Percentiles rank a stretch among this genome's conserved stretches.
These are phyloP conservation scores for Hyperoplus lanceolatus DNA, from an alignment of 2,797 vertebrate genomes.

Conservation along the genomic window DNA sequence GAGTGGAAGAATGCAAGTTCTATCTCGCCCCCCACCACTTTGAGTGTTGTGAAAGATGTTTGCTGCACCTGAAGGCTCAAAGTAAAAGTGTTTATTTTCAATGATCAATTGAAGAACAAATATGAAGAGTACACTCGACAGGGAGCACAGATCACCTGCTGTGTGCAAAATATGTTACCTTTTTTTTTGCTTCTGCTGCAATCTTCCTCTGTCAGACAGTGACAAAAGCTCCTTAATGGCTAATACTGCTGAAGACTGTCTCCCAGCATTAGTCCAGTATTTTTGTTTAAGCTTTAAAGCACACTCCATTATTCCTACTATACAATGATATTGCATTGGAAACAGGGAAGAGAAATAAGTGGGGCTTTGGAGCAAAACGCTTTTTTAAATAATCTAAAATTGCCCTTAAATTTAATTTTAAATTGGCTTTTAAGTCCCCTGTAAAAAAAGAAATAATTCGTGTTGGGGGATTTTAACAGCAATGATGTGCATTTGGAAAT, in stretches of 20 bases:
- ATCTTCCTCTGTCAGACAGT: constrained; percentile 65
- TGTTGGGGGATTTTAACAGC: too few relatives aligned
- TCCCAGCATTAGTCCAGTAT: constrained; percentile 35
- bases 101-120: constrained; percentile 29
- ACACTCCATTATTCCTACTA: background rate
- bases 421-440: too few relatives aligned
- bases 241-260: constrained; percentile 63
- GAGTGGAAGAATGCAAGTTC: constrained; percentile 81
- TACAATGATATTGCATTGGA: constrained; percentile 8
- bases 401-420: too few relatives aligned
- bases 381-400: too few relatives aligned
- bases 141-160: constrained; percentile 49
- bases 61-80: constrained; percentile 67
- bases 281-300: constrained; percentile 18
- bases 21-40: constrained; percentile 37
- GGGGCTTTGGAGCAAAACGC: too few relatives aligned
- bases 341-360: too few relatives aligned
- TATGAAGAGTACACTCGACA: constrained; percentile 1
- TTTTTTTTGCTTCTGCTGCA: constrained; percentile 57
- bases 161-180: constrained; percentile 66
- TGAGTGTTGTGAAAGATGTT: constrained; percentile 40
- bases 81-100: constrained; percentile 51
- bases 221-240: constrained; percentile 73
- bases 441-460: too few relatives aligned
- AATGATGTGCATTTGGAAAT: too few relatives aligned